Percentiles rank a stretch among this genome's conserved stretches.
Evolutionary conservation across 1,140 invertebrate genomes (phyloP).

Genomic region (Hypothenemus hampei): DNA sequence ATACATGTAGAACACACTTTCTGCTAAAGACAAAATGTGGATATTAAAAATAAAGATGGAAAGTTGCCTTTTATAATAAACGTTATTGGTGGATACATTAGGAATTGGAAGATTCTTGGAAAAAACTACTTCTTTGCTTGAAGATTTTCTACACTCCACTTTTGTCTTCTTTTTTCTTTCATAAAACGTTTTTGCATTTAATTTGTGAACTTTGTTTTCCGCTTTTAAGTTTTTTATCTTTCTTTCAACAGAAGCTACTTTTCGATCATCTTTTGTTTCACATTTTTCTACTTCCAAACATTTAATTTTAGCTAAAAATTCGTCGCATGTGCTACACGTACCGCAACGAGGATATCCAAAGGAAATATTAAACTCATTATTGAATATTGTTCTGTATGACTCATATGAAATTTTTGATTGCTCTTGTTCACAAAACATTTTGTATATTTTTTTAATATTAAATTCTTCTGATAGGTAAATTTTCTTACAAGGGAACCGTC

Average conservation of each 20-base stretch:
- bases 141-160: constrained; percentile 7
- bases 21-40: constrained; percentile 2
- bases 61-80: constrained; percentile 23
- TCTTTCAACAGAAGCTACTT: too few species aligned
- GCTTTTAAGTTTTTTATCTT: background rate
- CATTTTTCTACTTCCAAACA: background rate
- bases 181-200: constrained; percentile 25
- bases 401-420: constrained; percentile 10
- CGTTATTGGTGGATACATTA: constrained; percentile 22
- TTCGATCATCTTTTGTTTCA: too few species aligned
- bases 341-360: constrained; percentile 4
- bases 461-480: constrained; percentile 7
- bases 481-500: too few species aligned
- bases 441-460: constrained; percentile 17
- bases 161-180: constrained; percentile 27
- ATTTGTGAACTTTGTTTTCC: constrained; percentile 17
- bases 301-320: constrained; percentile 2
- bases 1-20: background rate
- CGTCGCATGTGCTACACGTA: background rate
- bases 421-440: constrained; percentile 3
- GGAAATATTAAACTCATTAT: constrained; percentile 17
- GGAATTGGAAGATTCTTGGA: constrained; percentile 17
- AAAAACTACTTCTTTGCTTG: constrained; percentile 16
- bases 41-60: constrained; percentile 20
- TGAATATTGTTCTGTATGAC: constrained; percentile 16